These are phyloP conservation scores for Lucinisca nassula DNA, from an alignment of 2,888 invertebrate genomes.

Conservation along the genomic window DNA sequence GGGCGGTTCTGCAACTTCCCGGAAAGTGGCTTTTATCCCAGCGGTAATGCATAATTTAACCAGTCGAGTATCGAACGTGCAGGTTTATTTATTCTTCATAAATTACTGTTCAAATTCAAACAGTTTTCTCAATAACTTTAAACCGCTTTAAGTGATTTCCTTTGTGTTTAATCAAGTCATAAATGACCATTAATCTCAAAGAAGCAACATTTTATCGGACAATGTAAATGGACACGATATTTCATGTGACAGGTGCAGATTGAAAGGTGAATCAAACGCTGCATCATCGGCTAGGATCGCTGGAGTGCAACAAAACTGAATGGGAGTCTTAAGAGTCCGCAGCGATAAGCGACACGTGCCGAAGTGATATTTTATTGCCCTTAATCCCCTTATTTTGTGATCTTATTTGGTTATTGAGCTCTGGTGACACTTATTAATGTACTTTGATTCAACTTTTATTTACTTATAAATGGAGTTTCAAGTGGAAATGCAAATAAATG, in stretches of 20 bases:
- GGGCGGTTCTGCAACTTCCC: not conserved
- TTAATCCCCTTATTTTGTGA: constrained; percentile 58
- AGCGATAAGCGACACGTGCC: constrained; percentile 29
- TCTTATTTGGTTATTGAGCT: constrained; percentile 39
- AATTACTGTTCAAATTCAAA: not conserved
- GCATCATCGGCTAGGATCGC: not conserved
- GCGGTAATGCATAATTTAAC: not conserved
- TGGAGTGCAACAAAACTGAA: not conserved
- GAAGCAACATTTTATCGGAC: not conserved
- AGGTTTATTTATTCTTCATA: not conserved
- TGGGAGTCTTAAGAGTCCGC: not conserved
- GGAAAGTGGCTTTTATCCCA: constrained; percentile 1
- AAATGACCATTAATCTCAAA: not conserved
- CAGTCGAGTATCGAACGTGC: not conserved
- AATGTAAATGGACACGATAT: not conserved
- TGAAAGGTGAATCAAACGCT: not conserved
- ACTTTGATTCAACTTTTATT: constrained; percentile 56
- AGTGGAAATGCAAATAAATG: constrained; percentile 1
- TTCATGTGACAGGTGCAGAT: not conserved
- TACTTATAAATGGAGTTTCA: constrained; percentile 33
- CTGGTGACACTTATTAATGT: constrained; percentile 67
- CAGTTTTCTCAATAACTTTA: constrained; percentile 5
- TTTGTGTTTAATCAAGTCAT: constrained; percentile 4
- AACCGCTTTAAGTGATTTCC: constrained; percentile 5
- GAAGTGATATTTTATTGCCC: constrained; percentile 44